These are phyloP conservation scores for Erpobdella octoculata DNA, from an alignment of 2,888 invertebrate species.

Conservation along the genomic window DNA sequence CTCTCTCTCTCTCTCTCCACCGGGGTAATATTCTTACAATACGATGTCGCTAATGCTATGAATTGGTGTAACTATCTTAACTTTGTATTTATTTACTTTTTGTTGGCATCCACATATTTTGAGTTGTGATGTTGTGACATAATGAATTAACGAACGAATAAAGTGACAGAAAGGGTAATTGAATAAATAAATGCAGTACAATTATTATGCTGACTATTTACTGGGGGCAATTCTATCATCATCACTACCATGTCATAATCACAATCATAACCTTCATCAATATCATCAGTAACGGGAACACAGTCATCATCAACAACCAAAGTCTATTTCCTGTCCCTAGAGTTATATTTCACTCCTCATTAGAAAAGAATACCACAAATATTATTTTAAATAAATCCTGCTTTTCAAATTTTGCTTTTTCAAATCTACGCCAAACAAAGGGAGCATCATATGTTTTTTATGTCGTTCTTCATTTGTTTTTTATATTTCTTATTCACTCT, in stretches of 20 bases:
- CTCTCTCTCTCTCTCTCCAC: too few relatives aligned
- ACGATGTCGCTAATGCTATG: too few relatives aligned
- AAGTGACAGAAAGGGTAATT: neutral
- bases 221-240: neutral
- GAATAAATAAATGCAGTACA: neutral
- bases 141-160: neutral
- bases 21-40: too few relatives aligned
- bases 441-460: neutral
- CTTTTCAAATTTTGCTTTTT: neutral
- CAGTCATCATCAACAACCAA: neutral
- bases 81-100: too few relatives aligned
- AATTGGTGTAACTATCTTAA: too few relatives aligned
- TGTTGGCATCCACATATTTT: too few relatives aligned
- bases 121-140: too few relatives aligned
- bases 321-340: neutral
- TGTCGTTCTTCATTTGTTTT: neutral
- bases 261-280: neutral
- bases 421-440: neutral
- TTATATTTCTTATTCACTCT: neutral
- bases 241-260: neutral
- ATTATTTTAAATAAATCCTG: too few relatives aligned
- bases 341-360: too few relatives aligned
- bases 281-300: slow-evolving; percentile 5
- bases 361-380: too few relatives aligned
- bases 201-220: neutral